Conservation (phyloP, 2,888 invertebrate species). For the Stenichneumon culpator region DNA sequence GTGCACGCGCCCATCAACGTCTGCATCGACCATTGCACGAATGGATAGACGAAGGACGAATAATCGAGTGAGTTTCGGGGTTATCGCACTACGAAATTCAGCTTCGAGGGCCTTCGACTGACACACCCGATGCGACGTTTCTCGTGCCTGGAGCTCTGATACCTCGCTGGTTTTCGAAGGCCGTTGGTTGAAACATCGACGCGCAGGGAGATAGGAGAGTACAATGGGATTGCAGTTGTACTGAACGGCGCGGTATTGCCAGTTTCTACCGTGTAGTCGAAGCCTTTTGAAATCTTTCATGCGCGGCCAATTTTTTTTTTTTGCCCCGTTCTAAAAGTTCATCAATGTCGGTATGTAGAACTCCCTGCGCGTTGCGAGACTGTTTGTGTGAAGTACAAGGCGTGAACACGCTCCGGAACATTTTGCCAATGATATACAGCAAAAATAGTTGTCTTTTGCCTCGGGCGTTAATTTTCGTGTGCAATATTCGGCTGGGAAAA, state of each 20-base stretch:
- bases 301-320: neutral
- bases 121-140: constrained; percentile 30
- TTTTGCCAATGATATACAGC: neutral
- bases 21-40: neutral
- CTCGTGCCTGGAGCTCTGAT: constrained; percentile 21
- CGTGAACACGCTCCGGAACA: neutral
- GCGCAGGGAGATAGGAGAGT: constrained; percentile 1
- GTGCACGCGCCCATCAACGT: constrained; percentile 13
- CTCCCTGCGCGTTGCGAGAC: neutral
- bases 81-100: constrained; percentile 39
- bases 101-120: constrained; percentile 22
- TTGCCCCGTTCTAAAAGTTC: neutral
- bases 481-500: neutral
- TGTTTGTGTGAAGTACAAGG: neutral
- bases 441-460: neutral
- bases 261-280: neutral
- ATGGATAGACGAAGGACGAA: constrained; percentile 16
- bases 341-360: neutral
- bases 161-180: constrained; percentile 23
- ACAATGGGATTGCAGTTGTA: neutral
- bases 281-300: neutral
- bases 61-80: constrained; percentile 35
- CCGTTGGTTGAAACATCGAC: constrained; percentile 13
- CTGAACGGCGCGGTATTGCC: neutral
- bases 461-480: neutral